phyloP scores from a whole-genome alignment of 37 sponge, comb jelly and placozoan species.

The Mnemiopsis leidyi region DNA sequence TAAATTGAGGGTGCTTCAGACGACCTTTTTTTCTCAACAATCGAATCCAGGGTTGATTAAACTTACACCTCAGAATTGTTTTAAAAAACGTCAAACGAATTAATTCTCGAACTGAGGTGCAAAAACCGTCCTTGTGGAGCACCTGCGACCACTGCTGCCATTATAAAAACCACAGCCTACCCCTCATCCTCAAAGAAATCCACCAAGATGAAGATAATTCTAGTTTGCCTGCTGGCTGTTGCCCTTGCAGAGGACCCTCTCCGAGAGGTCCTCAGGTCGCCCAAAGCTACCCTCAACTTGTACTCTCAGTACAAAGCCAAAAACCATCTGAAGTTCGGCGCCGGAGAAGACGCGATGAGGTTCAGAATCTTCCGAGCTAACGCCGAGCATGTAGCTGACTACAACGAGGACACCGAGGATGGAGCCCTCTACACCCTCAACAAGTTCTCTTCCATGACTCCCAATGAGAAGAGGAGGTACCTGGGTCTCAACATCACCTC shows the following conservation, averaged over 20 bases:
- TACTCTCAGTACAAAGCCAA: not conserved
- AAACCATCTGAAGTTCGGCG: constrained; percentile 28
- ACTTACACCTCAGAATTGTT: too few relatives aligned
- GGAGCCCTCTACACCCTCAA: not conserved
- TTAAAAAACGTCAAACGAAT: too few relatives aligned
- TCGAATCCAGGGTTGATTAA: too few relatives aligned
- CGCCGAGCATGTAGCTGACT: constrained; percentile 12
- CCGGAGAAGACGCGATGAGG: not conserved
- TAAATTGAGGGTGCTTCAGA: too few relatives aligned
- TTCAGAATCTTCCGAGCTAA: not conserved
- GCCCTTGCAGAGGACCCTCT: constrained; percentile 20
- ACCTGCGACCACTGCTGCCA: too few relatives aligned
- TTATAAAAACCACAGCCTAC: too few relatives aligned
- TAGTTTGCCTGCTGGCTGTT: not conserved
- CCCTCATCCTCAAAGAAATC: too few relatives aligned
- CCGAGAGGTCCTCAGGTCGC: not conserved
- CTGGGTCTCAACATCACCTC: constrained; percentile 5
- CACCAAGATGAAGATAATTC: constrained; percentile 12
- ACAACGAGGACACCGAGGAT: constrained; percentile 36
- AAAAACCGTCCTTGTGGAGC: too few relatives aligned
- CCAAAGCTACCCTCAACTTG: not conserved
- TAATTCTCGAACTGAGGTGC: too few relatives aligned
- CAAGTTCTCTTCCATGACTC: constrained; percentile 47
- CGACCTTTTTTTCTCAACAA: too few relatives aligned
- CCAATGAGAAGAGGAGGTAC: not conserved